Evolutionary conservation across 92 coral and sea anemone genomes (phyloP).

Genomic region (Zoanthus gigantus): DNA sequence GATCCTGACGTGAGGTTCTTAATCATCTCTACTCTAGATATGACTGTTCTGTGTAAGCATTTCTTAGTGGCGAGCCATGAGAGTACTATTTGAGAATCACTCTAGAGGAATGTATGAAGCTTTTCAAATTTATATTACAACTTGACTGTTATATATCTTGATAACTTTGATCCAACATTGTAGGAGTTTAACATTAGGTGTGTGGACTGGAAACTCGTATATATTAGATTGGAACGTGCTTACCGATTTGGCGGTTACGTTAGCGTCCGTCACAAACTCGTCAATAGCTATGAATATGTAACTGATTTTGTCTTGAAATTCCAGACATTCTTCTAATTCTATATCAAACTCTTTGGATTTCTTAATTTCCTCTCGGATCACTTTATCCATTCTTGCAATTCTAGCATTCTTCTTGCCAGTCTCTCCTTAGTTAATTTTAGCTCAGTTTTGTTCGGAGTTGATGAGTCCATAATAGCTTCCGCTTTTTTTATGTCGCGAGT

Average conservation of each 20-base stretch:
- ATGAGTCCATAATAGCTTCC: background rate
- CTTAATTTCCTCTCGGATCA: background rate
- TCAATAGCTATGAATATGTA: conserved; percentile 5
- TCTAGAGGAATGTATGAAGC: conserved; percentile 20
- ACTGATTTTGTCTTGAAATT: background rate
- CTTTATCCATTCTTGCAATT: background rate
- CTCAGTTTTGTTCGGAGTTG: background rate
- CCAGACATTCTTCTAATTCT: conserved; percentile 6
- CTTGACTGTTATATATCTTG: background rate
- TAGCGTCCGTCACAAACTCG: background rate
- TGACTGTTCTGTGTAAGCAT: background rate
- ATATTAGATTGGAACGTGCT: background rate
- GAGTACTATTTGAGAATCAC: conserved; percentile 20
- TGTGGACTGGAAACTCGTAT: background rate
- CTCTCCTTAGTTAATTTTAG: background rate
- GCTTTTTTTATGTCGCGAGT: conserved; percentile 8
- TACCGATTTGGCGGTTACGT: background rate
- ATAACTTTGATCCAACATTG: conserved; percentile 10
- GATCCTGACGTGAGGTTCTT: background rate
- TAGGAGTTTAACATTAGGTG: background rate
- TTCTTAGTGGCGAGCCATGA: background rate
- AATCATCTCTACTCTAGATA: background rate
- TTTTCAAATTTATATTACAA: background rate
- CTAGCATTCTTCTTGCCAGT: background rate
- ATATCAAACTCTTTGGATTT: background rate